Percentiles rank a stretch among this genome's conserved stretches.
Conservation (phyloP, 1,140 invertebrate species). For the Asbolus verrucosus region DNA sequence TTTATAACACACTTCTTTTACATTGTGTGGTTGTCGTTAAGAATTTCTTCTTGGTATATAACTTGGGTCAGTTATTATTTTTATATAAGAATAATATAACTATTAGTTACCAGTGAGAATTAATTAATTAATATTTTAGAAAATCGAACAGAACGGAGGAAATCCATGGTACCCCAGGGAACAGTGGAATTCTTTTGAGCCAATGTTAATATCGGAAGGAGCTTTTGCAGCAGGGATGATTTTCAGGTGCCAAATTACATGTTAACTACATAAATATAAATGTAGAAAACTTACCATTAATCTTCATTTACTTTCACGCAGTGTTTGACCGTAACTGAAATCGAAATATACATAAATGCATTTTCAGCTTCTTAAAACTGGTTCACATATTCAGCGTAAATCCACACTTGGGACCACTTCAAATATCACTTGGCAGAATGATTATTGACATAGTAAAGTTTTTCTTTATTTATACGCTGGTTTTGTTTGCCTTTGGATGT, state of each 20-base stretch:
- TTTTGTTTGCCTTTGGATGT: slow-evolving; percentile 87
- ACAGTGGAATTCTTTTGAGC: slow-evolving; percentile 93
- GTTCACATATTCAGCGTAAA: slow-evolving; percentile 93
- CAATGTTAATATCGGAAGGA: slow-evolving; percentile 93
- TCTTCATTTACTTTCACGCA: background rate
- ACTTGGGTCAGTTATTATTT: slow-evolving; percentile 17
- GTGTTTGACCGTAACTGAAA: background rate
- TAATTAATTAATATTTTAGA: slow-evolving; percentile 81
- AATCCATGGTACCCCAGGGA: slow-evolving; percentile 81
- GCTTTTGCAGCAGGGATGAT: slow-evolving; percentile 97
- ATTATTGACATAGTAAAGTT: slow-evolving; percentile 92
- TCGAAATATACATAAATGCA: slow-evolving; percentile 14
- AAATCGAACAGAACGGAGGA: slow-evolving; percentile 73
- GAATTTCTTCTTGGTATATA: slow-evolving; percentile 63
- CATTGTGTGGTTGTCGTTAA: slow-evolving; percentile 80
- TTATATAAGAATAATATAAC: too few relatives aligned
- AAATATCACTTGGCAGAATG: slow-evolving; percentile 87
- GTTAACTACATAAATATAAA: too few relatives aligned
- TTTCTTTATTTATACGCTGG: slow-evolving; percentile 87
- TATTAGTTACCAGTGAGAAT: background rate
- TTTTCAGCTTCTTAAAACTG: slow-evolving; percentile 81
- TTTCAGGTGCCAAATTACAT: too few relatives aligned
- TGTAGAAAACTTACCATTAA: background rate
- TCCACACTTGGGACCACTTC: slow-evolving; percentile 88
- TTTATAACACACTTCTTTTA: slow-evolving; percentile 91